These are phyloP conservation scores for Orussus abietinus DNA, from an alignment of 1,140 invertebrate genomes.

Conservation along the genomic window DNA sequence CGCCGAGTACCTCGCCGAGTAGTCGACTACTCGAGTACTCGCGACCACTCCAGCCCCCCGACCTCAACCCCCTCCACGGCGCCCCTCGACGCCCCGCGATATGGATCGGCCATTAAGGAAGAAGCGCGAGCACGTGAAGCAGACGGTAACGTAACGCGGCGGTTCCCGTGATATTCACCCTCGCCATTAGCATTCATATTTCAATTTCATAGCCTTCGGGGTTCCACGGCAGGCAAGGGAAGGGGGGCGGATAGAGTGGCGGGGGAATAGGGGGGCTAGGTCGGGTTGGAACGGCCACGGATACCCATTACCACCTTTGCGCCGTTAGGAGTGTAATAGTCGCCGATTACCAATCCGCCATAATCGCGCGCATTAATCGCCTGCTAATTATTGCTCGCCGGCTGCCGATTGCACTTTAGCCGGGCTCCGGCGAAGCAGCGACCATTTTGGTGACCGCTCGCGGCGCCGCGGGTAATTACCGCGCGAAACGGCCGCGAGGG, in stretches of 20 bases:
- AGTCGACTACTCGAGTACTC: too few species aligned
- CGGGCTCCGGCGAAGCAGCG: too few species aligned
- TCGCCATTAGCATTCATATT: constrained; percentile 42
- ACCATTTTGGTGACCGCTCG: too few species aligned
- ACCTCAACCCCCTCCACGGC: too few species aligned
- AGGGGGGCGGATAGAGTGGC: constrained; percentile 4
- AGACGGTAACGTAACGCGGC: constrained; percentile 29
- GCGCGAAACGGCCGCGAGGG: too few species aligned
- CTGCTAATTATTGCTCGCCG: constrained; percentile 39
- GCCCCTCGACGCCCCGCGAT: too few species aligned
- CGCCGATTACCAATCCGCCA: constrained; percentile 46
- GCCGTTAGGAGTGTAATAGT: constrained; percentile 36
- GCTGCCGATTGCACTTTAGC: constrained; percentile 24
- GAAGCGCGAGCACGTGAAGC: constrained; percentile 15
- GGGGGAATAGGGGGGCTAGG: background rate
- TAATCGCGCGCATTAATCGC: constrained; percentile 46
- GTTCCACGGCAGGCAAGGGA: constrained; percentile 12
- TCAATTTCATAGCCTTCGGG: constrained; percentile 37
- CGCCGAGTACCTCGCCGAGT: too few species aligned
- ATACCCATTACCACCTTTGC: constrained; percentile 41
- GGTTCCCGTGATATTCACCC: constrained; percentile 21
- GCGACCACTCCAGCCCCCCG: too few species aligned
- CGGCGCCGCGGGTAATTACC: too few species aligned
- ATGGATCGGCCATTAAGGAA: constrained; percentile 17
- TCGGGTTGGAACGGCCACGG: constrained; percentile 17